These are phyloP conservation scores for Clusia tigrina DNA, from an alignment of 2,888 invertebrate species.

Conservation along the genomic window DNA sequence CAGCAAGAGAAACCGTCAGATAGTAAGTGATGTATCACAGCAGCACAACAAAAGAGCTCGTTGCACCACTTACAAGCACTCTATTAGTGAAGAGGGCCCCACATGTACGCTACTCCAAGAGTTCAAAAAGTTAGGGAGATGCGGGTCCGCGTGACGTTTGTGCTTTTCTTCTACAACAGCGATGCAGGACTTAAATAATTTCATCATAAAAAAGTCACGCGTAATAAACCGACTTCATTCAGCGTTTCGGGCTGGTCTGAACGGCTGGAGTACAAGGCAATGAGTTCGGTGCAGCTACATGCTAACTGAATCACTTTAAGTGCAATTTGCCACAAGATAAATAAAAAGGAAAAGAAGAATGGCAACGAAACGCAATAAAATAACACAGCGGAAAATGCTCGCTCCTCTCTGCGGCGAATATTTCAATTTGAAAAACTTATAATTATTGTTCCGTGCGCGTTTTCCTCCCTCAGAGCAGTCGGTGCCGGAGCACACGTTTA, in stretches of 20 bases:
- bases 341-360: neutral
- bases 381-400: neutral
- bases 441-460: neutral
- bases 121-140: neutral
- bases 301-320: too few relatives aligned
- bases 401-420: neutral
- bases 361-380: too few relatives aligned
- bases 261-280: too few relatives aligned
- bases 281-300: too few relatives aligned
- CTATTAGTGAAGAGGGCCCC: neutral
- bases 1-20: constrained; percentile 40
- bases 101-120: neutral
- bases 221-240: too few relatives aligned
- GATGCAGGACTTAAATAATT: neutral
- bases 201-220: neutral
- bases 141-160: neutral
- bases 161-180: neutral
- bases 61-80: neutral
- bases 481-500: constrained; percentile 45
- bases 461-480: constrained; percentile 9
- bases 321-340: neutral
- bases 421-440: neutral
- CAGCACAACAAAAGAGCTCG: neutral
- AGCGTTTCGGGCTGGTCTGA: too few relatives aligned
- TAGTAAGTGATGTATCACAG: constrained; percentile 38